Evolutionary conservation across 2,113 vertebrate species (phyloP), one percentile per base, ranked within the genome.

Genomic region (Piaya cayana): DNA sequence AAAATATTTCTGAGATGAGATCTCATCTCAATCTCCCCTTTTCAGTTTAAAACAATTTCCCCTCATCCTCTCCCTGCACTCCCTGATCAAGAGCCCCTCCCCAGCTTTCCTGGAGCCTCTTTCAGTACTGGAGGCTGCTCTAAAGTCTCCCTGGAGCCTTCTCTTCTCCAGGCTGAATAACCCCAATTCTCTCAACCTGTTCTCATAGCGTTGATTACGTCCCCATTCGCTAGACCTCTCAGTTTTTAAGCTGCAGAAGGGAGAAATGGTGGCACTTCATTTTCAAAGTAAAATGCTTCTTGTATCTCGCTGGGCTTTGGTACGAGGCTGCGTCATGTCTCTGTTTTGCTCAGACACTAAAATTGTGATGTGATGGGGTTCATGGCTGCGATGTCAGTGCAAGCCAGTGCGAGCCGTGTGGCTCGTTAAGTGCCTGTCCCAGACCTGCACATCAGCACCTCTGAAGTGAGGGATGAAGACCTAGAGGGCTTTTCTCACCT

Each of bases 151-250:
- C 17, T 18, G 17, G 43, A 45, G 43, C 43, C 43, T 45, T 15
- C 43, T 45, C 43, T 45, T 45, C 43, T 45, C 17, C 43, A 45
- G 14, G 17, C 43, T 45, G 43, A 45, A 45, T 15, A 45, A 20
- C 45, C 19, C 45, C 18, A 20, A 47, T 19, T 47, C 45, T 45
- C 19, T 47, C 45, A 47, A 19, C 18, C 45, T 10, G 19, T 47
- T 19, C 45, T 47, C 45, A 47, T 19, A 47, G 45, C 17, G 10
- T 14, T 45, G 43, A 45, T 45, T 14, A 15, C 82, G 90, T 85
- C 96, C 86, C 72, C 80, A 83, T 97, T 96, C 18, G 82, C 80
- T 88, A 84, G 30, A 92, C 82, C 56, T 94, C 80, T 81, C 9
- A 5, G 64, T 67, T 26, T 82, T 32, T 37, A 91, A 93, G 55